A percentile compares a stretch with the other conserved stretches of the same genome.
Evolutionary conservation across 2,888 invertebrate genomes (phyloP).

Genomic region (Caradrina kadenii): DNA sequence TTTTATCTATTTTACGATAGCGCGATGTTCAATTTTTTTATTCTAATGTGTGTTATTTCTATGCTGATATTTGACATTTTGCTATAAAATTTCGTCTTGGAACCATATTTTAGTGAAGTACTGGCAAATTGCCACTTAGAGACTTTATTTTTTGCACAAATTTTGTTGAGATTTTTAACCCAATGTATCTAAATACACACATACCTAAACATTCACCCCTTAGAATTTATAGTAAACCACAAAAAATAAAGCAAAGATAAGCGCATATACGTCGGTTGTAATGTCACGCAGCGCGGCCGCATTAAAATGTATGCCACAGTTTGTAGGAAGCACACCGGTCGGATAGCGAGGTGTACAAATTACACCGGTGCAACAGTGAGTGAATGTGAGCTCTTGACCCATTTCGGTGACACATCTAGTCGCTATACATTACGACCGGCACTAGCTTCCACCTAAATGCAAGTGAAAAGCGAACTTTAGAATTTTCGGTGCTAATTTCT

Average conservation of each 20-base stretch:
- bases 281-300: constrained; percentile 48
- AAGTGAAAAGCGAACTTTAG: constrained; percentile 54
- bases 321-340: constrained; percentile 44
- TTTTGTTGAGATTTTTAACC: constrained; percentile 18
- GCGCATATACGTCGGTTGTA: constrained; percentile 30
- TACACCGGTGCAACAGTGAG: constrained; percentile 71
- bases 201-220: constrained; percentile 18
- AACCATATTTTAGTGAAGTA: constrained; percentile 15
- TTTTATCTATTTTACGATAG: constrained; percentile 61
- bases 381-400: constrained; percentile 80
- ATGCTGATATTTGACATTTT: constrained; percentile 27
- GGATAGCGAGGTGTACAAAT: constrained; percentile 72
- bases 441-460: constrained; percentile 51
- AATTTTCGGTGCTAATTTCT: constrained; percentile 51
- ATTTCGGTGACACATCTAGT: constrained; percentile 75
- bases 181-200: constrained; percentile 5
- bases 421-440: constrained; percentile 57
- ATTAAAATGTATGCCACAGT: constrained; percentile 62
- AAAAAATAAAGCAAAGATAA: constrained; percentile 40
- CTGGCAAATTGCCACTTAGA: constrained; percentile 38
- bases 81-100: constrained; percentile 22
- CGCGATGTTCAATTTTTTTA: constrained; percentile 46
- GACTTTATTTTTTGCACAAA: constrained; percentile 10
- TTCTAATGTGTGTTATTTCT: constrained; percentile 44
- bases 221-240: constrained; percentile 25